phyloP scores from a whole-genome alignment of 2,113 vertebrate species.

The Seriola quinqueradiata region DNA sequence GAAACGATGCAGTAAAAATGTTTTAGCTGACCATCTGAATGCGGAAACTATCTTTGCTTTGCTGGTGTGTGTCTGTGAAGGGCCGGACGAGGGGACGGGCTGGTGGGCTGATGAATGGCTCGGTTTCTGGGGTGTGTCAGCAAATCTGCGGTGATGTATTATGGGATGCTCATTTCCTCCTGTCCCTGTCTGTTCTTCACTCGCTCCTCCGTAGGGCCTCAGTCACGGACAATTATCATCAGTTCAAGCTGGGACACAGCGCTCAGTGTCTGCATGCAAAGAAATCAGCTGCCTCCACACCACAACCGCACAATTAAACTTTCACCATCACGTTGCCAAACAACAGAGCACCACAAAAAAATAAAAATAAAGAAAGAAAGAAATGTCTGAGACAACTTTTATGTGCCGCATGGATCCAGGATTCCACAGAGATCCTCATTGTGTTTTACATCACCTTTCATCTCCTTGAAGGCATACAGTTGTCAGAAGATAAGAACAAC shows the following conservation, averaged over 20 bases:
- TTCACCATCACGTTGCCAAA: slow-evolving; percentile 61
- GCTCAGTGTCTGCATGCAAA: slow-evolving; percentile 54
- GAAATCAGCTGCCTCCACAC: slow-evolving; percentile 59
- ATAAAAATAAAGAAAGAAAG: neutral
- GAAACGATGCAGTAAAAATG: slow-evolving; percentile 39
- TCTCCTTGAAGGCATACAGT: slow-evolving; percentile 60
- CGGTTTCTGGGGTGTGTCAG: slow-evolving; percentile 70
- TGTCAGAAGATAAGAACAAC: slow-evolving; percentile 64
- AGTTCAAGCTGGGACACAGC: slow-evolving; percentile 64
- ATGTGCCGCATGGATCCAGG: slow-evolving; percentile 56
- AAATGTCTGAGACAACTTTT: slow-evolving; percentile 46
- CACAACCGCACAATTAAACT: slow-evolving; percentile 64
- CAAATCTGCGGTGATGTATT: slow-evolving; percentile 76
- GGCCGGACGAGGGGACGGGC: slow-evolving; percentile 34
- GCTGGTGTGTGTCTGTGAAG: slow-evolving; percentile 41
- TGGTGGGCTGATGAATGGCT: slow-evolving; percentile 67
- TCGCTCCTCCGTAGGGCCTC: slow-evolving; percentile 39
- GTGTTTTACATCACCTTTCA: slow-evolving; percentile 54
- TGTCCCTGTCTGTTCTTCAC: slow-evolving; percentile 51
- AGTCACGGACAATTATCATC: slow-evolving; percentile 57
- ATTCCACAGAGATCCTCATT: slow-evolving; percentile 48
- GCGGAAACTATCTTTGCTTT: slow-evolving; percentile 19
- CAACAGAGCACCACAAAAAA: slow-evolving; percentile 52
- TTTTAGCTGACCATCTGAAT: slow-evolving; percentile 34
- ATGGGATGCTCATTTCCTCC: slow-evolving; percentile 71